Base-by-base conservation (phyloP, 2,888 invertebrate genomes). In the Harpagoxenus sublaevis region DNA sequence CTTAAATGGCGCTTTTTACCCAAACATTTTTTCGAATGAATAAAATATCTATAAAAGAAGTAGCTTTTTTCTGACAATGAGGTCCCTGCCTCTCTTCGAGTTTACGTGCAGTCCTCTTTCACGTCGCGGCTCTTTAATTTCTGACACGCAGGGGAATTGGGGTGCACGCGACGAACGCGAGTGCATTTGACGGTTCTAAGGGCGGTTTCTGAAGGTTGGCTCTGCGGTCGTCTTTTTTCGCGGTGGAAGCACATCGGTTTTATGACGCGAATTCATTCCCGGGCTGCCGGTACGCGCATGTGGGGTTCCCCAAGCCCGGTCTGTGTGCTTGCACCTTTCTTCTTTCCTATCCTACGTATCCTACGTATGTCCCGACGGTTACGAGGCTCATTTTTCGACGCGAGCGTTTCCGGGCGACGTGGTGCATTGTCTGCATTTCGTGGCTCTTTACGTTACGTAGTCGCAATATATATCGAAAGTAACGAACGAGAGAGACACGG, bases 351-450 rank as follows among this genome's bases (percentile, higher is more conserved):
- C 28, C 62, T 78, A 65, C 65, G 35, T 35, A 45, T 53, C 15
- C 62, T 78, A 74, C 65, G 55, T 55, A 53, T 60, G 63, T 86
- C 65, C 28, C 35, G 57, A 84, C 66, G 73, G 68, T 84, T 89
- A 84, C 86, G 82, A 83, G 78, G 70, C 86, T 87, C 88, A 87
- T 90, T 90, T 89, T 87, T 90, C 83, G 82, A 82, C 57, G 84
- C 31, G 78, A 81, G 77, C 75, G 77, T 87, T 91, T 89, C 84
- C 87, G 70, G 83, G 42, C 66, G 84, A 85, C 85, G 81, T 71
- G 78, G 60, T 75, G 85, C 87, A 85, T 89, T 86, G 87, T 89
- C 86, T 75, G 86, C 86, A 75, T 81, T 79, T 87, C 66, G 68
- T 73, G 86, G 62, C n/a, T 77, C 53, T 65, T 39, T 66, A 48